Base-by-base conservation (phyloP, 2,113 vertebrate species). In the Aythya baeri region DNA sequence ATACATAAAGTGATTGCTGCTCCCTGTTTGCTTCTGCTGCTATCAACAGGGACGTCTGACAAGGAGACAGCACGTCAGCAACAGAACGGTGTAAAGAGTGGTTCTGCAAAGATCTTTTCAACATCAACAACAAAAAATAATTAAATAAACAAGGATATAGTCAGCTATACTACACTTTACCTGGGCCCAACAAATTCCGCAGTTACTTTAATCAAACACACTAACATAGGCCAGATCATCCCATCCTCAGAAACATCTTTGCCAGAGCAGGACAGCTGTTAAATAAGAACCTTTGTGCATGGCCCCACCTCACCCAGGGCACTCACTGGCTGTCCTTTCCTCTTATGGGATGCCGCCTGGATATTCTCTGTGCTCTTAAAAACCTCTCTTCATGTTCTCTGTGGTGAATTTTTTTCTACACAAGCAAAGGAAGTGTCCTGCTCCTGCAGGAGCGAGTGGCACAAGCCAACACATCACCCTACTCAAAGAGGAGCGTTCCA, bases 261-360 rank as follows among this genome's bases (percentile, higher is more conserved):
- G 36, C 44, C 6, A 31, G 75, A 73, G 71, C 54, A 29, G n/a
- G n/a, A 25, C 78, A 27, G 31, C 36, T 55, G 4, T 3, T 4
- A 23, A 27, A 25, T n/a, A 13, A 15, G 29, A 32, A 57, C 8
- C 36, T 27, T 14, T 2, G 25, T n/a, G 5, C 4, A 0, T 29
- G 46, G 9, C 59, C 67, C 57, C 41, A 27, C 13, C 12, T 38
- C 20, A 5, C 61, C 49, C 13, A 10, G 46, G 41, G 22, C 36
- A 62, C 21, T 15, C 44, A 23, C 75, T 73, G 72, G 23, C 62
- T 32, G 34, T 57, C 32, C 54, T n/a, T 71, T 79, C 57, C 62
- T 84, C 21, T 84, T 9, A 0, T 11, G 32, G 25, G 16, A 31
- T 67, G 3, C 11, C 72, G 38, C 43, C 27, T 84, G 44, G 15